Conservation (phyloP, 2,888 invertebrate species). For the Drosophila infuscata region DNA sequence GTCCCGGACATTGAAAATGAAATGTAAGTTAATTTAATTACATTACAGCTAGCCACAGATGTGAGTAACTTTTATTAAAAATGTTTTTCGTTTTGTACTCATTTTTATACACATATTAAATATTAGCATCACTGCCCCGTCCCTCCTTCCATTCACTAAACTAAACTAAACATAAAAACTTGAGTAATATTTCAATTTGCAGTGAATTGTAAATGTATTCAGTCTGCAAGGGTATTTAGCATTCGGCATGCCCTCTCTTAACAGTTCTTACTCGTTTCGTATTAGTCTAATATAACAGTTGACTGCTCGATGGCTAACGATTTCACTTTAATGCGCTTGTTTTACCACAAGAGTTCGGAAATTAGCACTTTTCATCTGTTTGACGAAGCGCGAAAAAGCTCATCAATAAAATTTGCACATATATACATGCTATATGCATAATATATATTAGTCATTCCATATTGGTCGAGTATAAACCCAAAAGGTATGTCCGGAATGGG, state of each 20-base stretch:
- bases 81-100: constrained; percentile 7
- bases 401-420: constrained; percentile 68
- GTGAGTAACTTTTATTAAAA: constrained; percentile 32
- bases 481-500: constrained; percentile 58
- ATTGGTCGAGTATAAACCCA: constrained; percentile 28
- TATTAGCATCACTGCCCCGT: not conserved
- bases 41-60: constrained; percentile 60
- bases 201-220: not conserved
- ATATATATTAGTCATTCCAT: constrained; percentile 16
- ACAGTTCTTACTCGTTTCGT: not conserved
- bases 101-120: not conserved
- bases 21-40: constrained; percentile 73
- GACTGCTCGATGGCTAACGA: constrained; percentile 56
- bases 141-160: not conserved
- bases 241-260: not conserved
- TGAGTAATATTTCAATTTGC: not conserved
- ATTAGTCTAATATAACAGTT: constrained; percentile 34
- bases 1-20: constrained; percentile 77
- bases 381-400: constrained; percentile 35
- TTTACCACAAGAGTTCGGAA: constrained; percentile 50
- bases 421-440: constrained; percentile 26
- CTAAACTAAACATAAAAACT: not conserved
- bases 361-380: constrained; percentile 66
- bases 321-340: constrained; percentile 64
- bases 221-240: not conserved